phyloP scores from a whole-genome alignment of 2,113 vertebrate species.

The Jaculus jaculus region DNA sequence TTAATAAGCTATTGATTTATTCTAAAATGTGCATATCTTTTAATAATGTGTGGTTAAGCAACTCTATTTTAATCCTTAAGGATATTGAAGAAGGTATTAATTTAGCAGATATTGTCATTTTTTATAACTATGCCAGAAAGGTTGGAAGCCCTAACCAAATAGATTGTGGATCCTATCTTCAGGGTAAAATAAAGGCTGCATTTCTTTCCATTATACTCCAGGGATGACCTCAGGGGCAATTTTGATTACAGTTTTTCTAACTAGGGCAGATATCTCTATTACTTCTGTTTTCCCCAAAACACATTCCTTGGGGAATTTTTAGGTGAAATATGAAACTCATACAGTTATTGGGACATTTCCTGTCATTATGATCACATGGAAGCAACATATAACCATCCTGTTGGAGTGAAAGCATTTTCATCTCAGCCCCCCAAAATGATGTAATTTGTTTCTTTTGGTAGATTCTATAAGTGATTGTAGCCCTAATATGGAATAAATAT shows the following conservation, averaged over 20 bases:
- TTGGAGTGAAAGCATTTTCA: background rate
- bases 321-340: background rate
- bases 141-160: background rate
- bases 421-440: rapidly evolving
- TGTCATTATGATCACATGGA: background rate
- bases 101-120: slow-evolving; percentile 11
- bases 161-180: background rate
- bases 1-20: background rate
- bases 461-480: background rate
- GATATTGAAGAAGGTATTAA: background rate
- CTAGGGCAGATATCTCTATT: background rate
- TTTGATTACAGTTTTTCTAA: slow-evolving; percentile 44
- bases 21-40: background rate
- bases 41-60: background rate
- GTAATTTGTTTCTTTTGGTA: background rate
- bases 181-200: background rate
- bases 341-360: background rate
- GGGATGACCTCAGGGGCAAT: background rate
- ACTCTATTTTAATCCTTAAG: background rate
- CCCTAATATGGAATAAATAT: background rate
- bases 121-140: background rate
- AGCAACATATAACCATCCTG: background rate
- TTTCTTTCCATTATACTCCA: slow-evolving; percentile 17
- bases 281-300: background rate
- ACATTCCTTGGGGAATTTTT: background rate